phyloP scores from a whole-genome alignment of 2,797 vertebrate genomes.

The Cryptoblepharus egeriae region DNA sequence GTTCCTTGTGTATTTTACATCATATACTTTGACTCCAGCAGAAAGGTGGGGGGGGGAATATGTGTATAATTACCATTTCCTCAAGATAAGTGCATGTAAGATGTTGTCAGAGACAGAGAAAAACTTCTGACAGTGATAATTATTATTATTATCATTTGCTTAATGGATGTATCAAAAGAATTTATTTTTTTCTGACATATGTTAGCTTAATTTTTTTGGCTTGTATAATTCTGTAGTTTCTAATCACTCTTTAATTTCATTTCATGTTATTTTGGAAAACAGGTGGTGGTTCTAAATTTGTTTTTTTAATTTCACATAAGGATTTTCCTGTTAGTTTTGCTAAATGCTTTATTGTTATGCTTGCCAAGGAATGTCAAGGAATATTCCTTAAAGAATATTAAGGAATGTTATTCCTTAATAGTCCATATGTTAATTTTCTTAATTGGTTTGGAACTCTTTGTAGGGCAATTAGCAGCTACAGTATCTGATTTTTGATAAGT shows the following conservation, averaged over 20 bases:
- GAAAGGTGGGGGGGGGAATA: neutral
- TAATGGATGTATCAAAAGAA: constrained; percentile 10
- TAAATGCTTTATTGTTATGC: neutral
- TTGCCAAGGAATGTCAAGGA: neutral
- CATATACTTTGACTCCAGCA: neutral
- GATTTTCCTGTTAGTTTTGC: neutral
- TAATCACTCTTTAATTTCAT: neutral
- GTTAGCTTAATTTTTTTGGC: constrained; percentile 12
- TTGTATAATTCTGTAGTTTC: neutral
- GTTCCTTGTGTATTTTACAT: neutral
- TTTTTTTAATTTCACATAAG: neutral
- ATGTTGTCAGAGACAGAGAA: constrained; percentile 11
- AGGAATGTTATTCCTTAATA: neutral
- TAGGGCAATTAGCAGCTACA: too few relatives aligned
- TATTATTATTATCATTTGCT: constrained; percentile 17
- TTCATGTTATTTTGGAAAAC: neutral
- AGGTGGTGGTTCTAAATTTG: neutral
- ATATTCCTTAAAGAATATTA: too few relatives aligned
- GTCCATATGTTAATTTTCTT: neutral
- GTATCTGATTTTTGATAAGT: too few relatives aligned
- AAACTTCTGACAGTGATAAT: neutral
- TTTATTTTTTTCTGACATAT: constrained; percentile 24
- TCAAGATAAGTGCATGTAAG: neutral
- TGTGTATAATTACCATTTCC: constrained; percentile 25
- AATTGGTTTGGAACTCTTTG: neutral